These are phyloP conservation scores for Hydra vulgaris DNA, from an alignment of 30 jellyfish, hydroid and myxozoan species.

Conservation along the genomic window DNA sequence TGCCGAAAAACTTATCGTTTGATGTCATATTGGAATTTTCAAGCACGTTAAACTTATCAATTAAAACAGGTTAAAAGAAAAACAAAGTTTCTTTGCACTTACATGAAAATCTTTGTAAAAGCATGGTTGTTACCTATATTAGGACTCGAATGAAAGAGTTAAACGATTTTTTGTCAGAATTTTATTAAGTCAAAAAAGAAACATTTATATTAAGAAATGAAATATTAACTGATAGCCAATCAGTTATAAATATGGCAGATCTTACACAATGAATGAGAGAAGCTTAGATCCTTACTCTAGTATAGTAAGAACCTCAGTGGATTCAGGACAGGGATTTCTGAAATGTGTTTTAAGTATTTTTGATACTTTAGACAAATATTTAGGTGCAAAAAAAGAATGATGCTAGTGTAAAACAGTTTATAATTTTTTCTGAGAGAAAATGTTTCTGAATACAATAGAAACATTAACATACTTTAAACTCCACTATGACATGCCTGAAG, in stretches of 20 bases:
- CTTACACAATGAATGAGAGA: not conserved
- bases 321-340: not conserved
- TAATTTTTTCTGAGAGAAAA: too few relatives aligned
- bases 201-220: not conserved
- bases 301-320: not conserved
- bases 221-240: not conserved
- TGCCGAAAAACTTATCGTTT: too few relatives aligned
- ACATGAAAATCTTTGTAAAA: not conserved
- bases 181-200: not conserved
- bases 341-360: not conserved
- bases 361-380: not conserved
- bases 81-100: too few relatives aligned
- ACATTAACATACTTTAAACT: too few relatives aligned
- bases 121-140: not conserved
- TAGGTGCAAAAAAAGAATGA: not conserved
- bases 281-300: not conserved
- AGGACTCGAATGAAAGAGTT: not conserved
- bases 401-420: too few relatives aligned
- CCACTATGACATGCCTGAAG: too few relatives aligned
- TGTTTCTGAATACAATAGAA: too few relatives aligned
- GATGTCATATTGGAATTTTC: too few relatives aligned
- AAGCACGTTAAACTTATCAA: too few relatives aligned
- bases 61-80: too few relatives aligned
- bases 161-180: not conserved
- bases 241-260: not conserved